Evolutionary conservation across 2,888 invertebrate species (phyloP).

Genomic region (Chrysina gloriosa): DNA sequence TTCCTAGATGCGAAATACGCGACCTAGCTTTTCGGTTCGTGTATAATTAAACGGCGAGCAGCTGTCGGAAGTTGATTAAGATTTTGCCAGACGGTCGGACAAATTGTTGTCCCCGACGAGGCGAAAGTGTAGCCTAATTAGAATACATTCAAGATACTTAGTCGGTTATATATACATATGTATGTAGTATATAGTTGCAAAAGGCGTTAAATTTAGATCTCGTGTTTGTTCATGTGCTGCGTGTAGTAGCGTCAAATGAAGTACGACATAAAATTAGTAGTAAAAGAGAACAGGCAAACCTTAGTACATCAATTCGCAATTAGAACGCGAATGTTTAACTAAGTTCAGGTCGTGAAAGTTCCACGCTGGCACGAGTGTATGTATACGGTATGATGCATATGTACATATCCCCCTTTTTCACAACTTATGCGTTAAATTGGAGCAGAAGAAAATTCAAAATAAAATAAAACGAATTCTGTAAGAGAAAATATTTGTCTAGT

Average conservation of each 20-base stretch:
- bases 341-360: background rate
- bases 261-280: slow-evolving; percentile 9
- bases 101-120: slow-evolving; percentile 32
- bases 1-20: slow-evolving; percentile 24
- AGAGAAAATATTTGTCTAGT: no score
- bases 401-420: no score
- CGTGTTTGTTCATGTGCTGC: slow-evolving; percentile 18
- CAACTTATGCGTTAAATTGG: no score
- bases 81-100: slow-evolving; percentile 35
- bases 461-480: no score
- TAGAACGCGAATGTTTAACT: background rate
- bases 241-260: background rate
- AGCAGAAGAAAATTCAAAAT: no score
- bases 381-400: no score
- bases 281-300: background rate
- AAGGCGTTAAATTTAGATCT: slow-evolving; percentile 18
- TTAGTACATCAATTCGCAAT: slow-evolving; percentile 2
- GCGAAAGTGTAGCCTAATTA: slow-evolving; percentile 35
- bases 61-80: slow-evolving; percentile 40
- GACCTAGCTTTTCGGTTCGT: slow-evolving; percentile 16
- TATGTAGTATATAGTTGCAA: slow-evolving; percentile 9
- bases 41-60: slow-evolving; percentile 39
- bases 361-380: background rate
- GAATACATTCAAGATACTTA: slow-evolving; percentile 25
- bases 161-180: no score